Percentiles rank a stretch among this genome's conserved stretches.
phyloP scores from a whole-genome alignment of 2,888 invertebrate species.

The Tinea pellionella region DNA sequence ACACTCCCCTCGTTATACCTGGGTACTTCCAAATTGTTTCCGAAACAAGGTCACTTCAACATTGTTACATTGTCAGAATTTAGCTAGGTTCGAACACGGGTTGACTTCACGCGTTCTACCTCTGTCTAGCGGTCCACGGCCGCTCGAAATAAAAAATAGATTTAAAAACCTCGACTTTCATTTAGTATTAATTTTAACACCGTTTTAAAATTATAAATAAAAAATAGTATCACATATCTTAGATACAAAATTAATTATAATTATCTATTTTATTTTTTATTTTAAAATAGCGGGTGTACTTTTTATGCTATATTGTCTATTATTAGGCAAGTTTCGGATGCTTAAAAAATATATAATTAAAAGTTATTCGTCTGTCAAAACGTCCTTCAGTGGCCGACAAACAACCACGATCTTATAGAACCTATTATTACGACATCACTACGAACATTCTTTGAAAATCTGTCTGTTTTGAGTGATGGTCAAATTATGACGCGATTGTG shows the following conservation, averaged over 20 bases:
- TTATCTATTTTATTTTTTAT: not conserved
- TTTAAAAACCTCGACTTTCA: too few species aligned
- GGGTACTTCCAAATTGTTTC: too few species aligned
- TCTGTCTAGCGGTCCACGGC: too few species aligned
- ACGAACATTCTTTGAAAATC: conserved; percentile 15
- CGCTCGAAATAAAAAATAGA: too few species aligned
- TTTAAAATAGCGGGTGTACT: conserved; percentile 1
- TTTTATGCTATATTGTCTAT: conserved; percentile 20
- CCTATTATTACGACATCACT: conserved; percentile 44
- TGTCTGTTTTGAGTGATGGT: not conserved
- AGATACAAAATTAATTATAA: not conserved
- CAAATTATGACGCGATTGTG: not conserved
- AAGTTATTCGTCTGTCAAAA: conserved; percentile 57
- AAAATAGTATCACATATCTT: not conserved
- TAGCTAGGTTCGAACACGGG: too few species aligned
- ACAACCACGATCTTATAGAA: conserved; percentile 37
- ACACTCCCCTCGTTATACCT: too few species aligned
- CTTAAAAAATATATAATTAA: conserved; percentile 45
- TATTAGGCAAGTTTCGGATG: conserved; percentile 19
- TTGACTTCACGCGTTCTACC: too few species aligned
- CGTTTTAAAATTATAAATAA: not conserved
- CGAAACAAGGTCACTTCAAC: too few species aligned
- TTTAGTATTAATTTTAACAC: not conserved
- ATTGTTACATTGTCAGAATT: too few species aligned
- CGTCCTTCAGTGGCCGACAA: conserved; percentile 54